These are phyloP conservation scores for Phocides pigmalion DNA, from an alignment of 1,140 invertebrate genomes.

Conservation along the genomic window DNA sequence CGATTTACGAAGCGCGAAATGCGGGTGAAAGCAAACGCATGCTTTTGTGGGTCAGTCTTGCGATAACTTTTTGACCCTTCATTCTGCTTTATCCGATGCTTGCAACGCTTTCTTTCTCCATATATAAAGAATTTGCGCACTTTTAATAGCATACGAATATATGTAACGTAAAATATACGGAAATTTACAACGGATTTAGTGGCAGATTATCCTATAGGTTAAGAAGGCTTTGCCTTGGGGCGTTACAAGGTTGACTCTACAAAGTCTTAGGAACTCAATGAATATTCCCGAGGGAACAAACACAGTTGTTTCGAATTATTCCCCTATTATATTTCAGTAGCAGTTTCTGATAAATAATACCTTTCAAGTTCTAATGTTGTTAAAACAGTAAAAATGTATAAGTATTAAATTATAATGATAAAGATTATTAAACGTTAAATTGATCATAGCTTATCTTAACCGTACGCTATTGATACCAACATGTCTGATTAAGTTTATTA, in stretches of 20 bases:
- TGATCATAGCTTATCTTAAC: background rate
- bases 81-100: background rate
- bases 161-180: background rate
- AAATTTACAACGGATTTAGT: no score
- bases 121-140: background rate
- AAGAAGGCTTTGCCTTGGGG: background rate
- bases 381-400: no score
- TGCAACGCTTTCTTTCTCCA: background rate
- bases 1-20: constrained; percentile 1
- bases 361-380: no score
- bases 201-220: constrained; percentile 8
- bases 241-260: background rate
- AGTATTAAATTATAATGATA: no score
- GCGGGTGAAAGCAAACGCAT: constrained; percentile 1
- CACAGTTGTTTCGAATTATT: background rate
- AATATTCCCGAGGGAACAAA: background rate
- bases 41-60: background rate
- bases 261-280: background rate
- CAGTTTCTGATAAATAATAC: no score
- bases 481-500: constrained; percentile 5
- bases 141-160: background rate
- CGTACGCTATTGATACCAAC: background rate
- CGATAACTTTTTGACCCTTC: constrained; percentile 12
- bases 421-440: background rate
- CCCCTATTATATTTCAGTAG: no score